Evolutionary conservation across 2,797 vertebrate species (phyloP).

Genomic region (Epinephelus awoara): DNA sequence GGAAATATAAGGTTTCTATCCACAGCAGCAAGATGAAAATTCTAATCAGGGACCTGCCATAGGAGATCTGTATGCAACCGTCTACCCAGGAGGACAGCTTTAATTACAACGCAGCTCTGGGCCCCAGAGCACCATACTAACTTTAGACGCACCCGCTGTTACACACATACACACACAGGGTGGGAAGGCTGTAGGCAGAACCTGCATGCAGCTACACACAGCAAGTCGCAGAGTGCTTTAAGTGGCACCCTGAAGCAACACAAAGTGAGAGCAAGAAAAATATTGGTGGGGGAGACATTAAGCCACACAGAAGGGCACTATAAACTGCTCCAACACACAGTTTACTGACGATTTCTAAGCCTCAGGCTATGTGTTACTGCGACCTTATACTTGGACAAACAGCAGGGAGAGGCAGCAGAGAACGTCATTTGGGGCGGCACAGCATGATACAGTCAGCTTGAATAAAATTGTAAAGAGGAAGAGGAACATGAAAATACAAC

Average conservation of each 20-base stretch:
- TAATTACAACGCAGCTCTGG: constrained; percentile 80
- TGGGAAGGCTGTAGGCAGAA: constrained; percentile 38
- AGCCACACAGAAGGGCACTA: constrained; percentile 10
- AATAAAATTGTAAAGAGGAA: background rate
- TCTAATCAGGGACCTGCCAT: constrained; percentile 50
- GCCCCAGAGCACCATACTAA: constrained; percentile 57
- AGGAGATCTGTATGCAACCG: constrained; percentile 46
- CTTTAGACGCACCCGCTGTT: constrained; percentile 51
- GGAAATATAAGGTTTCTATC: constrained; percentile 30
- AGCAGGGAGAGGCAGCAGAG: background rate
- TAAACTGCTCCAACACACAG: constrained; percentile 7
- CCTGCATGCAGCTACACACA: constrained; percentile 39
- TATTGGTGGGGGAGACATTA: background rate
- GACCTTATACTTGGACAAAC: background rate
- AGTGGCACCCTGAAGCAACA: constrained; percentile 43
- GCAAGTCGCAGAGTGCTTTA: constrained; percentile 21
- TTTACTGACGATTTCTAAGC: constrained; percentile 14
- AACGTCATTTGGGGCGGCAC: background rate
- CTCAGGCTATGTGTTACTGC: background rate
- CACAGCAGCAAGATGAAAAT: constrained; percentile 11
- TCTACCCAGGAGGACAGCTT: constrained; percentile 55
- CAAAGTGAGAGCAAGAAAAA: constrained; percentile 10
- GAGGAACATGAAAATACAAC: background rate
- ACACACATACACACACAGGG: constrained; percentile 33
- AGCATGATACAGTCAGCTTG: no score